These are phyloP conservation scores for Augochlorella aurata DNA, from an alignment of 2,888 invertebrate species.

Conservation along the genomic window DNA sequence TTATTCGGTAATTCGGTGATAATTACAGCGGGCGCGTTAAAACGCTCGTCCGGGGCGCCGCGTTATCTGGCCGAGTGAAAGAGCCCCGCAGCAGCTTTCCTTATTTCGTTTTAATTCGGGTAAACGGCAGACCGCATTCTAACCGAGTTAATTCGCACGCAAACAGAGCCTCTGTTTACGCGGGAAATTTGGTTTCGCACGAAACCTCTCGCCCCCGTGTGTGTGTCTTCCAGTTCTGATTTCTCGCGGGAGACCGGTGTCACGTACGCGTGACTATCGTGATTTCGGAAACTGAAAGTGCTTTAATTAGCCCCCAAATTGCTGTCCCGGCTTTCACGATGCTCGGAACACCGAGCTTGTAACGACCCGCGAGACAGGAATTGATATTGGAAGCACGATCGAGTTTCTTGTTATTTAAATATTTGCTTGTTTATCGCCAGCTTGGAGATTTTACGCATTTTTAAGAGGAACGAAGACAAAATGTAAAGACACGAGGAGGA, in stretches of 20 bases:
- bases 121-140: conserved; percentile 15
- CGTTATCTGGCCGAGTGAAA: not conserved
- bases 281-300: not conserved
- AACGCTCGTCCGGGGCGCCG: not conserved
- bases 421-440: no score
- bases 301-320: not conserved
- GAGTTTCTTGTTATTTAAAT: no score
- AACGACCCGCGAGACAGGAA: no score
- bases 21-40: not conserved
- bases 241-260: not conserved
- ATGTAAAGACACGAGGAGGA: no score
- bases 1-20: not conserved
- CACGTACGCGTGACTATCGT: not conserved
- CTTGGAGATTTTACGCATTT: no score
- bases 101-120: conserved; percentile 23
- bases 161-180: conserved; percentile 47
- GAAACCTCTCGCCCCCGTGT: not conserved
- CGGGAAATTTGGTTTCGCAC: not conserved
- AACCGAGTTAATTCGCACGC: conserved; percentile 36
- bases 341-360: not conserved
- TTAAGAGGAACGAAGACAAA: no score
- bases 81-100: not conserved
- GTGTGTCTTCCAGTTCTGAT: not conserved
- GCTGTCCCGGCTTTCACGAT: not conserved
- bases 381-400: no score